Conservation (phyloP, 2,113 vertebrate species). For the Muscicapa adusta region DNA sequence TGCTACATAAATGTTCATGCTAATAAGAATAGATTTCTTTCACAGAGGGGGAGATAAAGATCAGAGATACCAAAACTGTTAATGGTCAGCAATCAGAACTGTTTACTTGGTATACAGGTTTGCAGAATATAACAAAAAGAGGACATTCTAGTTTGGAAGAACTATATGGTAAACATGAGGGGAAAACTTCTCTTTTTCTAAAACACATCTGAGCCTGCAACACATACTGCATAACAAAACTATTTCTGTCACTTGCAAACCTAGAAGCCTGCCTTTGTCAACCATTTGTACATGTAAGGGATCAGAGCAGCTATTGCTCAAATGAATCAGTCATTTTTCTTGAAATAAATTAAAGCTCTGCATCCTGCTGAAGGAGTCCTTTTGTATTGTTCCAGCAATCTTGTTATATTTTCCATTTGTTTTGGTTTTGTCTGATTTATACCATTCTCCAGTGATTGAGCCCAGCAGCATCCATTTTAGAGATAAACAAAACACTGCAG, state of each 20-base stretch:
- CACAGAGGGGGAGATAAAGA: neutral
- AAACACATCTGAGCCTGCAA: neutral
- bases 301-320: neutral
- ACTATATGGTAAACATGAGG: neutral
- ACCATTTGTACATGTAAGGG: neutral
- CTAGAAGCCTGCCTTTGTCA: neutral
- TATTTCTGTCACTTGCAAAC: neutral
- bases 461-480: neutral
- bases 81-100: neutral
- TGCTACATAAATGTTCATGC: neutral
- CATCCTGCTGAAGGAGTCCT: neutral
- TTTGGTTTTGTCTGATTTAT: neutral
- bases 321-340: neutral
- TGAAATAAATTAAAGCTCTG: neutral
- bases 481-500: neutral
- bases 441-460: neutral
- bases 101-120: neutral
- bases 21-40: constrained; percentile 22
- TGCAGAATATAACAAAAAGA: neutral
- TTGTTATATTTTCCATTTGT: neutral
- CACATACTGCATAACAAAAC: neutral
- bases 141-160: neutral
- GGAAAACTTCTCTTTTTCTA: neutral
- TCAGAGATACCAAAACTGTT: neutral
- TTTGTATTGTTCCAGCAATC: neutral